Conservation (phyloP, 2,888 invertebrate genomes). For the Mesorhabditis sp. region DNA sequence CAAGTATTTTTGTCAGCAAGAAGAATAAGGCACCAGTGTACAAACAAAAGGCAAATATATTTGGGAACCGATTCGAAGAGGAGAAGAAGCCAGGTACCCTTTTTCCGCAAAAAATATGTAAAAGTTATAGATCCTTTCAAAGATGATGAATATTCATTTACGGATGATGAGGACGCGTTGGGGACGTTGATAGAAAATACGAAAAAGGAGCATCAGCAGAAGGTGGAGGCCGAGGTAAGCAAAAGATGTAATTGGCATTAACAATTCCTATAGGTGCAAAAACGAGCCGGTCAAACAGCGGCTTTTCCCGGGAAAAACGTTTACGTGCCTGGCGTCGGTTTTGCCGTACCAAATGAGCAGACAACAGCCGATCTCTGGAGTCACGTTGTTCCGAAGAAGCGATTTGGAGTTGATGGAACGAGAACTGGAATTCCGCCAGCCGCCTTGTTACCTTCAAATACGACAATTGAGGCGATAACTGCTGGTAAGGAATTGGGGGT, state of each 20-base stretch:
- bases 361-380: slow-evolving; percentile 20
- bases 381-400: slow-evolving; percentile 22
- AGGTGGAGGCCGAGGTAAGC: slow-evolving; percentile 12
- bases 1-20: neutral
- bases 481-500: neutral
- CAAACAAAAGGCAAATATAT: slow-evolving; percentile 26
- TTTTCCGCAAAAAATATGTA: too few species aligned
- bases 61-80: slow-evolving; percentile 11
- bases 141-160: slow-evolving; percentile 32
- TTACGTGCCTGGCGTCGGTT: slow-evolving; percentile 33
- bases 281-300: slow-evolving; percentile 8
- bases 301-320: slow-evolving; percentile 23
- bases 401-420: slow-evolving; percentile 9
- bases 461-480: neutral
- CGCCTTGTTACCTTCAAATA: neutral
- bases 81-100: slow-evolving; percentile 9
- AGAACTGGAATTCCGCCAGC: slow-evolving; percentile 6
- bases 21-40: slow-evolving; percentile 33
- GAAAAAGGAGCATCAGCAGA: slow-evolving; percentile 6
- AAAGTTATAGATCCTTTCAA: neutral
- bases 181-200: neutral
- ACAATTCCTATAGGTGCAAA: slow-evolving; percentile 10
- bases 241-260: slow-evolving; percentile 5
- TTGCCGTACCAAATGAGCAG: slow-evolving; percentile 22
- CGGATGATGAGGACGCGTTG: slow-evolving; percentile 27